These are phyloP conservation scores for Pristis pectinata DNA, from an alignment of 2,797 vertebrate genomes.

Conservation along the genomic window DNA sequence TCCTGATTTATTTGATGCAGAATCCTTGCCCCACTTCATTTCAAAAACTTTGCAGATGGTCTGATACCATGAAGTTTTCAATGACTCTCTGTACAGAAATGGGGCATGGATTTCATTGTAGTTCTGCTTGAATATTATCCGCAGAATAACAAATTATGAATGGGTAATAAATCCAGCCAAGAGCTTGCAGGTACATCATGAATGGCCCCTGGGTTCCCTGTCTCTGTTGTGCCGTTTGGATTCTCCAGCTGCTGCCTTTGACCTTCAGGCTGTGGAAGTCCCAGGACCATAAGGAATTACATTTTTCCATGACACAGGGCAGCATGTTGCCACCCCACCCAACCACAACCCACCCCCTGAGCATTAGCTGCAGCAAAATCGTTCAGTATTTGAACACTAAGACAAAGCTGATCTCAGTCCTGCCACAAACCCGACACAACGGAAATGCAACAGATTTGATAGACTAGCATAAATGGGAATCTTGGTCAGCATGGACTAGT, in stretches of 20 bases:
- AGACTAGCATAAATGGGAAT: too few species aligned
- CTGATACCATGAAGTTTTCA: background rate
- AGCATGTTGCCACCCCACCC: too few species aligned
- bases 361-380: background rate
- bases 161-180: background rate
- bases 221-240: too few species aligned
- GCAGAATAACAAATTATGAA: background rate
- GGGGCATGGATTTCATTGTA: background rate
- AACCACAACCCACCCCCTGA: too few species aligned
- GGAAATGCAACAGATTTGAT: background rate
- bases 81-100: background rate
- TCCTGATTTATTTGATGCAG: background rate
- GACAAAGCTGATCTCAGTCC: background rate
- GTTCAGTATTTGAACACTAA: background rate
- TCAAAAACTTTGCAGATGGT: background rate
- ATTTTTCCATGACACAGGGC: too few species aligned
- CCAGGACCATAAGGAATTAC: background rate
- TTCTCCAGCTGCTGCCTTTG: background rate
- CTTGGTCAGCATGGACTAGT: too few species aligned
- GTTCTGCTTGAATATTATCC: too few species aligned
- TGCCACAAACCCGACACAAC: background rate
- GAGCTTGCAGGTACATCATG: background rate
- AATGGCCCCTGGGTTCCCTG: background rate
- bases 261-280: background rate
- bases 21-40: background rate